Percentiles rank a stretch among this genome's conserved stretches.
phyloP scores from a whole-genome alignment of 1,140 invertebrate genomes.

The Adoxophyes honmai region DNA sequence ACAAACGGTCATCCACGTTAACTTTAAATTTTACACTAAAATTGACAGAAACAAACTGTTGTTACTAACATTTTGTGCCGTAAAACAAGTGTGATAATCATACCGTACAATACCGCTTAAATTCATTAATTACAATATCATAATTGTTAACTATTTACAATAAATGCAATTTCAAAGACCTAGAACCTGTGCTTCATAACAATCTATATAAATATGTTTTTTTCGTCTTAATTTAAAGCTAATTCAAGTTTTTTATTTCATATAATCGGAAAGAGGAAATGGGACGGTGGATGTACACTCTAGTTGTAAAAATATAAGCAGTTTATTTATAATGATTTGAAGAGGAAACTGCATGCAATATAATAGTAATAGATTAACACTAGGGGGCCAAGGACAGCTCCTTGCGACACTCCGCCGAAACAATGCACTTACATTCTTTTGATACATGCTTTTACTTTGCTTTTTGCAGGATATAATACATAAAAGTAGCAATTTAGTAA shows the following conservation, averaged over 20 bases:
- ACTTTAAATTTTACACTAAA: conserved; percentile 62
- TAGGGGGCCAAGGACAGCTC: conserved; percentile 2
- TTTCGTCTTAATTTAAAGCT: conserved; percentile 62
- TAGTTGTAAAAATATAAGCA: conserved; percentile 54
- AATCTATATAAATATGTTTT: conserved; percentile 74
- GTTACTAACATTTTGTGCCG: conserved; percentile 72
- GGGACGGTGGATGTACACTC: conserved; percentile 66
- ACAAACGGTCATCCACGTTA: conserved; percentile 50
- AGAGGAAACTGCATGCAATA: conserved; percentile 37
- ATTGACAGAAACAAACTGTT: conserved; percentile 71
- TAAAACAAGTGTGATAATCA: conserved; percentile 71
- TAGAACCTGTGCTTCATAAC: conserved; percentile 74
- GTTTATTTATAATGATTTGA: conserved; percentile 35
- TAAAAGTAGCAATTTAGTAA: not conserved
- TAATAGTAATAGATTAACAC: conserved; percentile 13
- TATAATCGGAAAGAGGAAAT: conserved; percentile 62
- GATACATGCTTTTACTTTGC: not conserved
- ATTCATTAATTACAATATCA: conserved; percentile 34
- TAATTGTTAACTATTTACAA: conserved; percentile 65
- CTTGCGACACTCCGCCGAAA: conserved; percentile 6
- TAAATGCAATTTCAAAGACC: conserved; percentile 71
- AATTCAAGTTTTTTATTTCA: conserved; percentile 53
- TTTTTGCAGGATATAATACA: not conserved
- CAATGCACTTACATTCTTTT: conserved; percentile 7
- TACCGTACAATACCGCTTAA: conserved; percentile 64